A percentile compares a stretch with the other conserved stretches of the same genome.
These are phyloP conservation scores for Tethea ocularis DNA, from an alignment of 2,888 invertebrate genomes.

Conservation along the genomic window DNA sequence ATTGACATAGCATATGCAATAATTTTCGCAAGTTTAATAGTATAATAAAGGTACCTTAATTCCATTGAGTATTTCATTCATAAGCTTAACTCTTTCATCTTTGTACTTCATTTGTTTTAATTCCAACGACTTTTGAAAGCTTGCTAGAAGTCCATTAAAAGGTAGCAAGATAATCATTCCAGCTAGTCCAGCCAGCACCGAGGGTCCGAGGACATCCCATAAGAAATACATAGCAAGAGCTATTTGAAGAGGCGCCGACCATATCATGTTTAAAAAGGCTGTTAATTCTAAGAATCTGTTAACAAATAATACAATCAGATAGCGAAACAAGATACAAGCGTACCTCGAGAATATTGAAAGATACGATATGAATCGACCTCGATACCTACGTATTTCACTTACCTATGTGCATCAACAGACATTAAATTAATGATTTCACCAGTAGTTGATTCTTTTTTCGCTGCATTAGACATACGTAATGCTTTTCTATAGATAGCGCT, in stretches of 20 bases:
- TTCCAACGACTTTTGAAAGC: conserved; percentile 87
- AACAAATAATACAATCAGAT: not conserved
- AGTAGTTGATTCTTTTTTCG: conserved; percentile 89
- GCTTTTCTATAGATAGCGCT: conserved; percentile 93
- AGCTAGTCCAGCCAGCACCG: conserved; percentile 93
- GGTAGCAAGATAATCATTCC: conserved; percentile 95
- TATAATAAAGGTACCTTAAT: conserved; percentile 85
- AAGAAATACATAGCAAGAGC: conserved; percentile 89
- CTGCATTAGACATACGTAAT: conserved; percentile 87
- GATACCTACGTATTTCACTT: conserved; percentile 9
- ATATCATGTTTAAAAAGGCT: conserved; percentile 90
- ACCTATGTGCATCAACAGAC: conserved; percentile 92
- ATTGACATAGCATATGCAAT: too few species aligned
- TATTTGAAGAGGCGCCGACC: conserved; percentile 94
- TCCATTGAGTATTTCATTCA: conserved; percentile 94
- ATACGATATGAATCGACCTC: not conserved
- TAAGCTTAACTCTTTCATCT: conserved; percentile 92
- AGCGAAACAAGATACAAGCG: too few species aligned
- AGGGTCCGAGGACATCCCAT: conserved; percentile 89
- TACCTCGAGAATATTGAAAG: not conserved
- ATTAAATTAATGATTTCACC: conserved; percentile 94
- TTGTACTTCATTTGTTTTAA: conserved; percentile 93
- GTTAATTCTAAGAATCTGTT: conserved; percentile 88
- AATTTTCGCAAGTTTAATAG: too few species aligned
- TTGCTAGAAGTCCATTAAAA: conserved; percentile 90